Evolutionary conservation across 2,797 vertebrate genomes (phyloP).

Genomic region (Coranthus polyacanthus): DNA sequence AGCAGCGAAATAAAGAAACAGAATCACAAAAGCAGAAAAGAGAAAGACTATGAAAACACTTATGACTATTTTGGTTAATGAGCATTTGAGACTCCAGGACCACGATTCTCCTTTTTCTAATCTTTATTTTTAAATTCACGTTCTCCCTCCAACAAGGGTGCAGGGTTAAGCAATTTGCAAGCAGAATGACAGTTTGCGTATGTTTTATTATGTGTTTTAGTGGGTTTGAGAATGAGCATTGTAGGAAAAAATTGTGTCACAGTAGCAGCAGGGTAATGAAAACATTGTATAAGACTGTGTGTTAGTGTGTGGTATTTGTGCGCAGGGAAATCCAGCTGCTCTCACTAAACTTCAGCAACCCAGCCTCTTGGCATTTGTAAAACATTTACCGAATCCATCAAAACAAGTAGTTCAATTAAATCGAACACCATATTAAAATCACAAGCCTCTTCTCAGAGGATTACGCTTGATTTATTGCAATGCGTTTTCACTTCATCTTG

Average conservation of each 20-base stretch:
- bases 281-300: constrained; percentile 8
- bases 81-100: constrained; percentile 8
- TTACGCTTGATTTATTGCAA: neutral
- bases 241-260: constrained; percentile 7
- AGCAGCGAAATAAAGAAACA: neutral
- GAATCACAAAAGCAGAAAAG: neutral
- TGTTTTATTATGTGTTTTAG: constrained; percentile 5
- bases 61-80: neutral
- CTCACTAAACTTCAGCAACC: constrained; percentile 31
- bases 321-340: constrained; percentile 38
- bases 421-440: constrained; percentile 28
- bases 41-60: neutral
- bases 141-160: constrained; percentile 6
- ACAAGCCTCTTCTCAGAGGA: constrained; percentile 2
- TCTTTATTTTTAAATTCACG: neutral
- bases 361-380: constrained; percentile 39
- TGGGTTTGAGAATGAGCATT: constrained; percentile 21
- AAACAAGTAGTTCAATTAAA: constrained; percentile 35
- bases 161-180: constrained; percentile 37
- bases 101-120: neutral
- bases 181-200: constrained; percentile 8
- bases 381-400: constrained; percentile 32
- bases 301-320: neutral
- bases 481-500: neutral
- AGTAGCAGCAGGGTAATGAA: constrained; percentile 20